Conservation (phyloP, 2,888 invertebrate species). For the Pogonocherus hispidulus region DNA sequence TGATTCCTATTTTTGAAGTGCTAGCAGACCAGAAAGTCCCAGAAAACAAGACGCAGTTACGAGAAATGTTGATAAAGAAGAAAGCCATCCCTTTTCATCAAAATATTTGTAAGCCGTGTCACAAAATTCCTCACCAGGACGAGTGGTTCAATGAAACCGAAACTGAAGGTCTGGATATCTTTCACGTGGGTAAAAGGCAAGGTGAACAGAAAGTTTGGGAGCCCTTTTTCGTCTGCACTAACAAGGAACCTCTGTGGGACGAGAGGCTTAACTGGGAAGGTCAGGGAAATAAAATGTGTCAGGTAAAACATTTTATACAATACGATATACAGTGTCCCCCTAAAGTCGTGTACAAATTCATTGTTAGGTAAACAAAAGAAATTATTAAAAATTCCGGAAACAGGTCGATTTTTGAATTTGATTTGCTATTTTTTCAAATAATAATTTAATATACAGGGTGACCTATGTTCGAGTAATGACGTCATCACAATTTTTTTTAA, state of each 20-base stretch:
- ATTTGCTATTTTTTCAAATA: too few species aligned
- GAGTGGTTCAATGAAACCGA: conserved; percentile 52
- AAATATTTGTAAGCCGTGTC: conserved; percentile 52
- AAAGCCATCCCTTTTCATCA: conserved; percentile 58
- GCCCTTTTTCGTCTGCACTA: conserved; percentile 61
- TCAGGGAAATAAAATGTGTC: conserved; percentile 59
- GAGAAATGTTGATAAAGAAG: conserved; percentile 52
- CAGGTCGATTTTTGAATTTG: too few species aligned
- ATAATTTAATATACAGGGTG: too few species aligned
- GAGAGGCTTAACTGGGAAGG: conserved; percentile 63
- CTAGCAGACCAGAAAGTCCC: conserved; percentile 50
- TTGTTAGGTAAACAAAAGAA: too few species aligned
- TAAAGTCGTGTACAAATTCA: too few species aligned
- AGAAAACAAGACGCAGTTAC: conserved; percentile 54
- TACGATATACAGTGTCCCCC: too few species aligned
- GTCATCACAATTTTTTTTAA: too few species aligned
- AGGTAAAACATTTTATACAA: too few species aligned
- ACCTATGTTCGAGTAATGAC: too few species aligned
- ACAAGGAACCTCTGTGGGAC: conserved; percentile 61
- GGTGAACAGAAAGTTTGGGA: conserved; percentile 56
- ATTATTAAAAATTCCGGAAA: too few species aligned
- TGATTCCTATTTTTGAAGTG: conserved; percentile 60
- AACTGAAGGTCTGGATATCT: conserved; percentile 51
- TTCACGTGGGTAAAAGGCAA: conserved; percentile 55
- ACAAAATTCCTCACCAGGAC: conserved; percentile 47